These are phyloP conservation scores for Pammene fasciana DNA, from an alignment of 2,888 invertebrate species.

Conservation along the genomic window DNA sequence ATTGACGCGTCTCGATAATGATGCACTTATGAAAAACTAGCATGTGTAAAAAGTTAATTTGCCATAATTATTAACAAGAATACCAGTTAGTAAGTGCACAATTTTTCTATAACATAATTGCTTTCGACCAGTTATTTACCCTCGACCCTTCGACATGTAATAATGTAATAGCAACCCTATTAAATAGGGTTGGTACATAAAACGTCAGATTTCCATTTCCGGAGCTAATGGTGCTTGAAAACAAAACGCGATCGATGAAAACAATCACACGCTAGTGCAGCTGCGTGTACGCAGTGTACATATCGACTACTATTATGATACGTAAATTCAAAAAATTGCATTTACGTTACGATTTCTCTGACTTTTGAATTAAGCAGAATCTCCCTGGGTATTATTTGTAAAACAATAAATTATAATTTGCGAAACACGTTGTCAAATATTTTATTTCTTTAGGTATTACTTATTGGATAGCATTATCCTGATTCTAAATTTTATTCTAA, in stretches of 20 bases:
- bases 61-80: conserved; percentile 2
- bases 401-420: no score
- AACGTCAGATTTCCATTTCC: conserved; percentile 3
- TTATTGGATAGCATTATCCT: no score
- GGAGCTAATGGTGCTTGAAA: conserved; percentile 17
- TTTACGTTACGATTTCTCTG: not conserved
- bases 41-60: conserved; percentile 9
- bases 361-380: no score
- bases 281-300: conserved; percentile 30
- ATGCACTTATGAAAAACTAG: conserved; percentile 3
- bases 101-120: conserved; percentile 1
- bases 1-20: conserved; percentile 29
- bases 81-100: not conserved
- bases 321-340: conserved; percentile 3
- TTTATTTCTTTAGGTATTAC: no score
- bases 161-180: conserved; percentile 19
- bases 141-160: not conserved
- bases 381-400: no score
- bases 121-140: not conserved
- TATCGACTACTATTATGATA: not conserved
- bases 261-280: conserved; percentile 21
- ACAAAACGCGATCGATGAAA: conserved; percentile 26
- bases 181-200: conserved; percentile 15
- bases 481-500: no score
- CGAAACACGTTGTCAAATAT: no score